These are phyloP conservation scores for Aulostomus chinensis DNA, from an alignment of 2,797 vertebrate species.

Conservation along the genomic window DNA sequence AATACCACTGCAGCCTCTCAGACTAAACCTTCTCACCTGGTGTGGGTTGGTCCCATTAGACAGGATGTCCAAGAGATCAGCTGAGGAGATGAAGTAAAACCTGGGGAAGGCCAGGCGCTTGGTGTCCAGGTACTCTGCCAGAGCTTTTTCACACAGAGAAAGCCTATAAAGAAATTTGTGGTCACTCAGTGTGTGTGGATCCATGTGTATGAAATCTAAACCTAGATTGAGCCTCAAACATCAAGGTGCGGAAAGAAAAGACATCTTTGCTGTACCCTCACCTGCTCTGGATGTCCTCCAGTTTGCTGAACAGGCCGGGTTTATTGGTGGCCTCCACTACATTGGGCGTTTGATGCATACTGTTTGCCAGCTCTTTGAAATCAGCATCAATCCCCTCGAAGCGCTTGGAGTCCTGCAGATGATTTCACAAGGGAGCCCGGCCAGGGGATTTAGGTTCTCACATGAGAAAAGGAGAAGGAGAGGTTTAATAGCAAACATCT, in stretches of 20 bases:
- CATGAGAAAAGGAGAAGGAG: slow-evolving; percentile 39
- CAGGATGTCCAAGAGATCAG: slow-evolving; percentile 94
- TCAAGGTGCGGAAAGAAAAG: neutral
- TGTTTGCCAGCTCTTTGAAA: slow-evolving; percentile 88
- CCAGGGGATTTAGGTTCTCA: slow-evolving; percentile 32
- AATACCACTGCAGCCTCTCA: slow-evolving; percentile 3
- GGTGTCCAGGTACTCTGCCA: slow-evolving; percentile 93
- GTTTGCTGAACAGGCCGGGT: slow-evolving; percentile 83
- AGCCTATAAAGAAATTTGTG: slow-evolving; percentile 83
- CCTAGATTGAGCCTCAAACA: neutral
- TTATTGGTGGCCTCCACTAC: slow-evolving; percentile 92
- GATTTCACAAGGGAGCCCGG: slow-evolving; percentile 50
- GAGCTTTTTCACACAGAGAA: slow-evolving; percentile 92
- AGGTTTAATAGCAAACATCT: slow-evolving; percentile 72
- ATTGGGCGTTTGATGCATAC: slow-evolving; percentile 86
- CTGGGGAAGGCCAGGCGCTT: slow-evolving; percentile 94
- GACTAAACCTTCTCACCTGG: slow-evolving; percentile 75
- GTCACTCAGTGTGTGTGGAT: slow-evolving; percentile 2
- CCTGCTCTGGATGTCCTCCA: slow-evolving; percentile 90
- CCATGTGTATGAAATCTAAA: neutral
- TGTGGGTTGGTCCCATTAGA: slow-evolving; percentile 93
- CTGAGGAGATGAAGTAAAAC: slow-evolving; percentile 97
- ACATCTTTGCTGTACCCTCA: slow-evolving; percentile 21
- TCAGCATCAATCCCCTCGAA: slow-evolving; percentile 91
- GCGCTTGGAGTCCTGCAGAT: slow-evolving; percentile 86